Evolutionary conservation across 2,888 invertebrate species (phyloP).

Genomic region (Platycnemis pennipes): DNA sequence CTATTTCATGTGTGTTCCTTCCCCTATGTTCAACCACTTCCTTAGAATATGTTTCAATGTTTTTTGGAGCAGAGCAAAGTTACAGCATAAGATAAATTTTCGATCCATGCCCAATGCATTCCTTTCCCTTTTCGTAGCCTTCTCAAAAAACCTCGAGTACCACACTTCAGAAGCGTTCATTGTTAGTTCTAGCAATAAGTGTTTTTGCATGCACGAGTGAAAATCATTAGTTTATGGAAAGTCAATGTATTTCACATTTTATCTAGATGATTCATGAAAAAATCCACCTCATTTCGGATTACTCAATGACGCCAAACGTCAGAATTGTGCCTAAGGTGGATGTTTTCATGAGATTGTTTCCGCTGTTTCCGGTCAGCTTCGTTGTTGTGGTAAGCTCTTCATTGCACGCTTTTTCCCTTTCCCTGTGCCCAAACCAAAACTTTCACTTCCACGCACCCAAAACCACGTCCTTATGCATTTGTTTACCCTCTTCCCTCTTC

Average conservation of each 20-base stretch:
- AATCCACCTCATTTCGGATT: not conserved
- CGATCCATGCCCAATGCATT: not conserved
- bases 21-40: not conserved
- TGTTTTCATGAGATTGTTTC: not conserved
- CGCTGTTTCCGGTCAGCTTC: slow-evolving; percentile 12
- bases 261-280: not conserved
- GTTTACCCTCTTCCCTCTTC: not conserved
- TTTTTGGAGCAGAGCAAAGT: not conserved
- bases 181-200: not conserved
- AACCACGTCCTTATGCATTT: not conserved
- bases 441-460: not conserved
- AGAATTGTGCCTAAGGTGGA: not conserved
- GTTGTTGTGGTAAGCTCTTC: slow-evolving; percentile 48
- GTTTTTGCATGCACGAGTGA: not conserved
- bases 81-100: too few species aligned
- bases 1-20: not conserved
- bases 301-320: not conserved
- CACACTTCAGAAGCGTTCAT: not conserved
- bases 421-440: not conserved
- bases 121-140: not conserved
- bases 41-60: not conserved
- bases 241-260: not conserved
- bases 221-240: not conserved
- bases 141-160: not conserved
- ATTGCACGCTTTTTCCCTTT: slow-evolving; percentile 49